A percentile compares a stretch with the other conserved stretches of the same genome.
These are phyloP conservation scores for Astreopora myriophthalma DNA, from an alignment of 64 coral and sea anemone genomes.

Conservation along the genomic window DNA sequence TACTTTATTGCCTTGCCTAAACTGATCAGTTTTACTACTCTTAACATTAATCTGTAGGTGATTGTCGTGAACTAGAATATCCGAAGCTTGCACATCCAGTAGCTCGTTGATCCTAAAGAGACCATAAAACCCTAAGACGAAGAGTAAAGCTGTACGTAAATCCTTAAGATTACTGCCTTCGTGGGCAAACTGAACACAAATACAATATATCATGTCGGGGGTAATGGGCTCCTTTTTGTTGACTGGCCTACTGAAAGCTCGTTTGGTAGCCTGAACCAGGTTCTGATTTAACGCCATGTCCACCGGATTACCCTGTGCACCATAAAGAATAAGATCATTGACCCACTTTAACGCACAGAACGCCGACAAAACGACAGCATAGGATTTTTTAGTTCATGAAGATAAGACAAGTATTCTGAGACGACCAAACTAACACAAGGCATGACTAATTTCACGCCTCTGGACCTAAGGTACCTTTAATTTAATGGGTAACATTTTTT, in stretches of 20 bases:
- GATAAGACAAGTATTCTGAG: not conserved
- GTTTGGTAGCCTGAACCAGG: not conserved
- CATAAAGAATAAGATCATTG: constrained; percentile 1
- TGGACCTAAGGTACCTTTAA: not conserved
- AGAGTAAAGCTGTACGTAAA: constrained; percentile 26
- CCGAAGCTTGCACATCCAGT: not conserved
- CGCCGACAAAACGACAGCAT: not conserved
- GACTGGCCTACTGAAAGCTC: not conserved
- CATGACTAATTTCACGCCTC: not conserved
- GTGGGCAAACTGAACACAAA: constrained; percentile 1
- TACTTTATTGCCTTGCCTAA: constrained; percentile 23
- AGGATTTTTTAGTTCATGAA: not conserved
- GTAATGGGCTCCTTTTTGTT: constrained; percentile 54
- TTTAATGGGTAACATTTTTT: not conserved
- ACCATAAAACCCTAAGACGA: constrained; percentile 19
- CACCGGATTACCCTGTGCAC: not conserved
- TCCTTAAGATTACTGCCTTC: not conserved
- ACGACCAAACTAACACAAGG: not conserved
- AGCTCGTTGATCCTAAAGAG: constrained; percentile 17
- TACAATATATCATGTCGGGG: not conserved
- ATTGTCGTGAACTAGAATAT: not conserved
- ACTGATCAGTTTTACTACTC: constrained; percentile 11
- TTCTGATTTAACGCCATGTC: not conserved
- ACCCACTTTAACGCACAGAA: constrained; percentile 17
- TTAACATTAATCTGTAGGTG: not conserved